phyloP scores from a whole-genome alignment of 2,888 invertebrate genomes.

The Brassicogethes aeneus region DNA sequence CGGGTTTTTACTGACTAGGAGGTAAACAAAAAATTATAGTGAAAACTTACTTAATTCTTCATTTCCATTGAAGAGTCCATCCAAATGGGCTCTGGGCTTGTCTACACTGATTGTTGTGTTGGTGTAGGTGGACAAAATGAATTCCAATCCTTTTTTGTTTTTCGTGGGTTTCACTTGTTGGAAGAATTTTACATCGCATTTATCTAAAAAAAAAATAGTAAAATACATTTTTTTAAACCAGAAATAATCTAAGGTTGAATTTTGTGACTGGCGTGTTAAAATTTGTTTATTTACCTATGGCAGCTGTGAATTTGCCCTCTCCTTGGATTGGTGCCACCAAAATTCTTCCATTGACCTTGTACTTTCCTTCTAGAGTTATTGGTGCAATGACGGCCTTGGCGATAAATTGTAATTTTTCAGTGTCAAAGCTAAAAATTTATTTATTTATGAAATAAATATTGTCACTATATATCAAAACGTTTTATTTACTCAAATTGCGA shows the following conservation, averaged over 20 bases:
- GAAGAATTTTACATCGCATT: conserved; percentile 9
- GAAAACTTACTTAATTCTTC: conserved; percentile 22
- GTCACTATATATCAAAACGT: not conserved
- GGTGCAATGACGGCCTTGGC: conserved; percentile 17
- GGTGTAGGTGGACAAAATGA: conserved; percentile 19
- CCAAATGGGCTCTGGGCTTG: conserved; percentile 22
- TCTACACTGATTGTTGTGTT: conserved; percentile 22
- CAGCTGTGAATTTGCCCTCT: conserved; percentile 22
- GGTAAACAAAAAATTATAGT: too few species aligned
- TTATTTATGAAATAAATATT: not conserved
- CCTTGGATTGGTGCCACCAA: conserved; percentile 30
- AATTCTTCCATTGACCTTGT: conserved; percentile 28
- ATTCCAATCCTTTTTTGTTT: conserved; percentile 19
- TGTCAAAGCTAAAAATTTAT: conserved; percentile 22
- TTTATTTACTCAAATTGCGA: conserved; percentile 23
- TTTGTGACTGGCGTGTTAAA: not conserved
- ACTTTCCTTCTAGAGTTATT: conserved; percentile 24
- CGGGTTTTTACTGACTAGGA: too few species aligned
- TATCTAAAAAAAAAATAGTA: conserved; percentile 1
- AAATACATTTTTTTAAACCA: too few species aligned
- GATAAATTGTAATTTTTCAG: conserved; percentile 24
- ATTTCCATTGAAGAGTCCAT: conserved; percentile 27
- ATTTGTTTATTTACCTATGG: conserved; percentile 23
- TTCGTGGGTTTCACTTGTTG: conserved; percentile 21
- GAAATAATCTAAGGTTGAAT: too few species aligned